Evolutionary conservation across 1,140 invertebrate genomes (phyloP).

Genomic region (Papilio dardanus): DNA sequence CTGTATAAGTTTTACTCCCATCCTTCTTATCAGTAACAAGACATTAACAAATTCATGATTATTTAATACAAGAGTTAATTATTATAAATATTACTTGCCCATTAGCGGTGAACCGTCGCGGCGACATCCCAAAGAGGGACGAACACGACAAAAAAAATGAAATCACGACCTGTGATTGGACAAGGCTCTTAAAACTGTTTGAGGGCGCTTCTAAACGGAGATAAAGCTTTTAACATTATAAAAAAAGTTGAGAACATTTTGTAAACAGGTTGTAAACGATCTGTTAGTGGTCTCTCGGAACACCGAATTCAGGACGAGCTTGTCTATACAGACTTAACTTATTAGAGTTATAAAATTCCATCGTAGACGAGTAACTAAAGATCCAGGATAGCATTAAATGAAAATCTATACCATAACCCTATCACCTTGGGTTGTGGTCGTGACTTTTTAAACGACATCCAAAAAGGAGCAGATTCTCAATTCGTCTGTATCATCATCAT

Average conservation of each 20-base stretch:
- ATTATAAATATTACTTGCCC: constrained; percentile 70
- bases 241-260: constrained; percentile 70
- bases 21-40: constrained; percentile 6
- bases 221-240: constrained; percentile 67
- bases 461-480: no score
- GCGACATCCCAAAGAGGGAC: constrained; percentile 49
- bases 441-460: no score
- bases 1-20: background rate
- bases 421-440: no score
- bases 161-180: constrained; percentile 57
- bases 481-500: no score
- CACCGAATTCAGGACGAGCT: constrained; percentile 4
- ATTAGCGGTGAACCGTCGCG: constrained; percentile 54
- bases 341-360: constrained; percentile 30
- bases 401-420: no score
- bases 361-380: no score
- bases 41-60: constrained; percentile 45
- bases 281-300: constrained; percentile 29
- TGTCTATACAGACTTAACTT: background rate
- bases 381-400: no score
- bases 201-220: constrained; percentile 71
- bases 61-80: constrained; percentile 48
- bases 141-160: constrained; percentile 53
- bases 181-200: constrained; percentile 69
- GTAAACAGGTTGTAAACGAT: constrained; percentile 78